Percentiles rank a stretch among this genome's conserved stretches.
Evolutionary conservation across 2,113 vertebrate species (phyloP).

Genomic region (Lepus timidus): DNA sequence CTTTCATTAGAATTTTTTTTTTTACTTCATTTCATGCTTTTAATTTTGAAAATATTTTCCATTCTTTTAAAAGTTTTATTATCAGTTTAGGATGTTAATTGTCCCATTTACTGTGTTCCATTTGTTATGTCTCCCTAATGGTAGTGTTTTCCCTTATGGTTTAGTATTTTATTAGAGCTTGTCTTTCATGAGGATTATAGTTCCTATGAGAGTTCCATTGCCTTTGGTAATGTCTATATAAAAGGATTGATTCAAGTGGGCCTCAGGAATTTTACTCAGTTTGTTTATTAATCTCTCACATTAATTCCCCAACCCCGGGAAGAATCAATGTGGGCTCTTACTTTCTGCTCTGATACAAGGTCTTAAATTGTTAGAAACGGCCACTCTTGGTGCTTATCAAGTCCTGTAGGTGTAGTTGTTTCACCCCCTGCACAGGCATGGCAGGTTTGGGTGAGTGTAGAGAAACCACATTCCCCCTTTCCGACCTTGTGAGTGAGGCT

Average conservation of each 20-base stretch:
- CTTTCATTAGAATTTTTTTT: neutral
- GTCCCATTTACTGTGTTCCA: neutral
- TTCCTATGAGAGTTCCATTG: neutral
- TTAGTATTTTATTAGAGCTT: neutral
- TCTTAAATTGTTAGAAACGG: neutral
- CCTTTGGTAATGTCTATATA: neutral
- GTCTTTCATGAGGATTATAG: neutral
- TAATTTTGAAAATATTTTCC: conserved; percentile 15
- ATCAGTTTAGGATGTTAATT: neutral
- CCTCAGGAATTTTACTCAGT: neutral
- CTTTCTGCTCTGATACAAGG: neutral
- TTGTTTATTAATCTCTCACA: neutral
- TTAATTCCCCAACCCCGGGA: neutral
- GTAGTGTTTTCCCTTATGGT: neutral
- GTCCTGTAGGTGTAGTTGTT: neutral
- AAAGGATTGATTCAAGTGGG: neutral
- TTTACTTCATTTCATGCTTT: neutral
- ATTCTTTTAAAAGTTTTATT: neutral
- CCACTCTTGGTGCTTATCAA: neutral
- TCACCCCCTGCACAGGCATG: neutral
- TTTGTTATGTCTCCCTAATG: neutral
- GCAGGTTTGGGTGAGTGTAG: neutral
- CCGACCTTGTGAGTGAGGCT: neutral
- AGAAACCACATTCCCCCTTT: neutral
- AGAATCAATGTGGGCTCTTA: neutral